These are phyloP conservation scores for Folsomia candida DNA, from an alignment of 2,888 invertebrate genomes.

Conservation along the genomic window DNA sequence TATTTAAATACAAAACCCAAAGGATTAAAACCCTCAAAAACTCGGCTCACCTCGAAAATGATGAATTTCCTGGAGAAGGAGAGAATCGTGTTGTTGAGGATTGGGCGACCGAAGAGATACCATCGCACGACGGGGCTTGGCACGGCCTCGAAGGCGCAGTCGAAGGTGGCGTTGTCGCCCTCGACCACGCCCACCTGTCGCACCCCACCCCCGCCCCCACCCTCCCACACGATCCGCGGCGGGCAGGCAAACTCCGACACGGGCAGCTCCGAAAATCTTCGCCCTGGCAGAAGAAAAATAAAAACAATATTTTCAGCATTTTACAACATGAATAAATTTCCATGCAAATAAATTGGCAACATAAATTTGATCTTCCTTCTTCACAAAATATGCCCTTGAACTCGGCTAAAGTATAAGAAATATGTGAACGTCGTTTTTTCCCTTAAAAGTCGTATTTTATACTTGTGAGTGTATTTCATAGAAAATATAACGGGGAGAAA, in stretches of 20 bases:
- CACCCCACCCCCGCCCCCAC: conserved; percentile 60
- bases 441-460: too few relatives aligned
- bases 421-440: too few relatives aligned
- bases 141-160: conserved; percentile 75
- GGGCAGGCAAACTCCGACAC: conserved; percentile 83
- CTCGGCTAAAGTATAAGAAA: too few relatives aligned
- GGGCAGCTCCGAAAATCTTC: conserved; percentile 71
- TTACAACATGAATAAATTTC: too few relatives aligned
- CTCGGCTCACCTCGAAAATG: conserved; percentile 44
- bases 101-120: conserved; percentile 79
- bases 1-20: too few relatives aligned
- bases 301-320: not conserved
- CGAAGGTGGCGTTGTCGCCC: conserved; percentile 80
- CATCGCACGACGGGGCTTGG: conserved; percentile 79
- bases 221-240: conserved; percentile 64
- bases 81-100: conserved; percentile 67
- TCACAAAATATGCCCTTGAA: too few relatives aligned
- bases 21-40: too few relatives aligned
- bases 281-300: conserved; percentile 57
- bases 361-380: too few relatives aligned
- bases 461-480: too few relatives aligned
- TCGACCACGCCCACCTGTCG: conserved; percentile 72
- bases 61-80: conserved; percentile 45
- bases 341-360: too few relatives aligned
- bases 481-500: too few relatives aligned